Evolutionary conservation across 2,888 invertebrate genomes (phyloP).

Genomic region (Synanthedon tipuliformis): DNA sequence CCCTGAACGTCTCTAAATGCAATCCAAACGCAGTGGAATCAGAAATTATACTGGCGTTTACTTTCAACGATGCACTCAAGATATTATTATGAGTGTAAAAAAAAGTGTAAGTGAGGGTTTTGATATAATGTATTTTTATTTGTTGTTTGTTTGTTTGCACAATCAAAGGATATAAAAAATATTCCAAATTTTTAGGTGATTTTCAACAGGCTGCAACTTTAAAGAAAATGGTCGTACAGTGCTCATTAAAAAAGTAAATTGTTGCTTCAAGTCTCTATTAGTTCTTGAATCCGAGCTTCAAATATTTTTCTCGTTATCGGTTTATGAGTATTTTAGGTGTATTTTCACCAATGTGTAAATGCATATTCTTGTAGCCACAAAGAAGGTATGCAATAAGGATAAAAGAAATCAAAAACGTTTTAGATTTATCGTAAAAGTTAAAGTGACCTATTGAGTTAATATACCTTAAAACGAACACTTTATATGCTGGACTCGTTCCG

Average conservation of each 20-base stretch:
- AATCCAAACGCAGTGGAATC: constrained; percentile 60
- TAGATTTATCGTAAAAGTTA: constrained; percentile 28
- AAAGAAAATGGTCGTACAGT: too few species aligned
- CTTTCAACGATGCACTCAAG: constrained; percentile 66
- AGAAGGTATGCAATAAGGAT: constrained; percentile 3
- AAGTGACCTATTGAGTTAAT: constrained; percentile 28
- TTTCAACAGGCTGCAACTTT: too few species aligned
- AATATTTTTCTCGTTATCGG: too few species aligned
- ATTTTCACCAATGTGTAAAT: too few species aligned
- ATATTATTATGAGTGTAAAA: constrained; percentile 42
- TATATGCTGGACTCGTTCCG: constrained; percentile 49
- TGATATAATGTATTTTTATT: background rate
- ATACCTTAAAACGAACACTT: constrained; percentile 47
- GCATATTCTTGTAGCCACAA: too few species aligned
- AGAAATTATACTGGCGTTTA: constrained; percentile 62
- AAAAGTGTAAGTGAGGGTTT: constrained; percentile 13
- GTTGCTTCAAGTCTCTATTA: too few species aligned
- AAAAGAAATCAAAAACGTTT: constrained; percentile 21
- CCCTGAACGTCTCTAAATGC: constrained; percentile 55
- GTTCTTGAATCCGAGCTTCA: too few species aligned
- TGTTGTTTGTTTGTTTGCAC: too few species aligned
- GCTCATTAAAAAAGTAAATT: too few species aligned
- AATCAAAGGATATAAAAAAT: too few species aligned
- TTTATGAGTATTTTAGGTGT: too few species aligned
- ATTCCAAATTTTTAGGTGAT: too few species aligned